A percentile compares a stretch with the other conserved stretches of the same genome.
These are phyloP conservation scores for Bagarius yarrelli DNA, from an alignment of 2,113 vertebrate species.

Conservation along the genomic window DNA sequence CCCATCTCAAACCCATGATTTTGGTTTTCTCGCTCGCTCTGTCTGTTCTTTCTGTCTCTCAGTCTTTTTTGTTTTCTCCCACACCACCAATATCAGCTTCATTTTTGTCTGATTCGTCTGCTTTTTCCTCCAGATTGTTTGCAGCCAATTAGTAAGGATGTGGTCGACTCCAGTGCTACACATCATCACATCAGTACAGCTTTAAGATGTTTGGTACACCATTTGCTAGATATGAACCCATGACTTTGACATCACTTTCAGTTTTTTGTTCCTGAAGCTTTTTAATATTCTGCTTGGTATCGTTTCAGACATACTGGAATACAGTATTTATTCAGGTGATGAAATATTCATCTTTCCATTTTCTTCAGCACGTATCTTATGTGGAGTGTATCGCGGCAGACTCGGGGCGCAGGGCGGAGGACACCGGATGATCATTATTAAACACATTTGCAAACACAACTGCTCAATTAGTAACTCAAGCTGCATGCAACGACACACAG, in stretches of 20 bases:
- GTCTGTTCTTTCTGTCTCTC: slow-evolving; percentile 1
- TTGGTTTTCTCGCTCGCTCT: background rate
- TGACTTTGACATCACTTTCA: background rate
- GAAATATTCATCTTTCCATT: background rate
- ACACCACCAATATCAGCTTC: background rate
- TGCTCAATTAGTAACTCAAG: too few relatives aligned
- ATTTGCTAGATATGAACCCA: background rate
- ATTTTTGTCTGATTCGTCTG: background rate
- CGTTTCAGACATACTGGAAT: background rate
- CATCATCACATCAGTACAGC: background rate
- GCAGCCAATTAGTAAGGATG: background rate
- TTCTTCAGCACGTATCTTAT: too few relatives aligned
- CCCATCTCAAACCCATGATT: background rate
- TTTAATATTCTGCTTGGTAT: background rate
- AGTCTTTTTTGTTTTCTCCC: background rate
- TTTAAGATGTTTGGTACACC: background rate
- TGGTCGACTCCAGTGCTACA: background rate
- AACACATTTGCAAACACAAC: too few relatives aligned
- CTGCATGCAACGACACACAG: background rate
- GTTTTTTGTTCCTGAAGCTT: background rate
- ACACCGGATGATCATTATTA: too few relatives aligned
- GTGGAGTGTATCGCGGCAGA: too few relatives aligned
- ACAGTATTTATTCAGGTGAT: background rate
- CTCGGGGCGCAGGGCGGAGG: too few relatives aligned
- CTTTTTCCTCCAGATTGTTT: background rate